Conservation (phyloP, 2,113 vertebrate species). For the Bucco capensis region DNA sequence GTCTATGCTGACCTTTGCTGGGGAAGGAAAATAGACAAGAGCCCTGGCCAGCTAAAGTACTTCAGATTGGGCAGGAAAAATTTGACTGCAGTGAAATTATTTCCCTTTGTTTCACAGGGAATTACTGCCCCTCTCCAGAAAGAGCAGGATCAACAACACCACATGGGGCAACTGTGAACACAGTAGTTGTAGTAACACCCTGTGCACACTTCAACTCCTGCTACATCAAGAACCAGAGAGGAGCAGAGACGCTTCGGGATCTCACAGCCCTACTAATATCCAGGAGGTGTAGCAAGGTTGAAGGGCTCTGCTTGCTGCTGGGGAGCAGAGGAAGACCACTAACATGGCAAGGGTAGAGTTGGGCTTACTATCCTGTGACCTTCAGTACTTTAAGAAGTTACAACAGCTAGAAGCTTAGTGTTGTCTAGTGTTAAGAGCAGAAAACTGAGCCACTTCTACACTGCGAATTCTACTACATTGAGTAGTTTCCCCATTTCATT, state of each 20-base stretch:
- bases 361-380: neutral
- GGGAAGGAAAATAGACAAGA: neutral
- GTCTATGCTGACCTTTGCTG: neutral
- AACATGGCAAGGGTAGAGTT: rapidly evolving
- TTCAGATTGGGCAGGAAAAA: neutral
- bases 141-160: neutral
- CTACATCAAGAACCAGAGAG: neutral
- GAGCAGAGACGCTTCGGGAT: neutral
- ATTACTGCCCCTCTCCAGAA: neutral
- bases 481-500: neutral
- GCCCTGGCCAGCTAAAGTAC: neutral
- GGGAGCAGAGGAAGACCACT: neutral
- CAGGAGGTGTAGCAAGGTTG: neutral
- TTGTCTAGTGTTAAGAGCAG: neutral
- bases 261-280: neutral
- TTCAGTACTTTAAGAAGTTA: neutral
- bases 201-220: neutral
- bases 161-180: too few relatives aligned
- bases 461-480: neutral
- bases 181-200: rapidly evolving
- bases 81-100: neutral
- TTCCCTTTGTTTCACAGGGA: neutral
- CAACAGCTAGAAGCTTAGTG: neutral
- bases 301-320: neutral
- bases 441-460: neutral